A percentile compares a stretch with the other conserved stretches of the same genome.
phyloP scores from a whole-genome alignment of 2,888 invertebrate species.

The Ecliptopera silaceata region DNA sequence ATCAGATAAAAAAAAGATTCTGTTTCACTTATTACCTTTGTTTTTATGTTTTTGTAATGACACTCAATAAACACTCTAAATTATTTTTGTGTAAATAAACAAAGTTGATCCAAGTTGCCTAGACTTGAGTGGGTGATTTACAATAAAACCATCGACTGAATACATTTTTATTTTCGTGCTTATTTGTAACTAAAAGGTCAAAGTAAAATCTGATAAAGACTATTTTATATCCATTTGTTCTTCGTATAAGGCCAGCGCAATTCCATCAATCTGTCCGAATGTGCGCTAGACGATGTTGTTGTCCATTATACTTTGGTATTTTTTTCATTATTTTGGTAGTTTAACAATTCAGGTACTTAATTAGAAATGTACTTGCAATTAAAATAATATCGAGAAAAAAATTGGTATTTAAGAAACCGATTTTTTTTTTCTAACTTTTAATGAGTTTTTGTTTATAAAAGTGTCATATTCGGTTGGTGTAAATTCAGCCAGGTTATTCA shows the following conservation, averaged over 20 bases:
- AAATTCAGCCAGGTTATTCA: slow-evolving; percentile 4
- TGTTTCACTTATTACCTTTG: too few relatives aligned
- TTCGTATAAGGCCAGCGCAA: slow-evolving; percentile 59
- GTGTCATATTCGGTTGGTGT: background rate
- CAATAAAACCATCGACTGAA: slow-evolving; percentile 8
- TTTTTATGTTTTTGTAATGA: too few relatives aligned
- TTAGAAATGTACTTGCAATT: too few relatives aligned
- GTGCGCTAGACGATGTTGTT: slow-evolving; percentile 55
- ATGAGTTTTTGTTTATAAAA: background rate
- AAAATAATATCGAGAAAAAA: too few relatives aligned
- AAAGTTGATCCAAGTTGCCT: slow-evolving; percentile 8
- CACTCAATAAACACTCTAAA: too few relatives aligned
- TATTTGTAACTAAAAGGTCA: slow-evolving; percentile 42
- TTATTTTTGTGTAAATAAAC: background rate
- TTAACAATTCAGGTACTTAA: too few relatives aligned
- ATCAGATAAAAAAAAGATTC: too few relatives aligned
- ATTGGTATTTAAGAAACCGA: too few relatives aligned
- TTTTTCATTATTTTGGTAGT: background rate
- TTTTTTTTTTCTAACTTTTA: too few relatives aligned
- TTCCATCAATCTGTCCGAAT: slow-evolving; percentile 66
- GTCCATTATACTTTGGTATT: slow-evolving; percentile 45
- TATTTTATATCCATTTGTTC: slow-evolving; percentile 66
- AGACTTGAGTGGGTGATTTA: slow-evolving; percentile 16
- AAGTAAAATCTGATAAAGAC: slow-evolving; percentile 61
- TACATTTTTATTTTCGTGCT: slow-evolving; percentile 43